Base-by-base conservation (phyloP, 2,797 vertebrate genomes). In the Smutsia gigantea region DNA sequence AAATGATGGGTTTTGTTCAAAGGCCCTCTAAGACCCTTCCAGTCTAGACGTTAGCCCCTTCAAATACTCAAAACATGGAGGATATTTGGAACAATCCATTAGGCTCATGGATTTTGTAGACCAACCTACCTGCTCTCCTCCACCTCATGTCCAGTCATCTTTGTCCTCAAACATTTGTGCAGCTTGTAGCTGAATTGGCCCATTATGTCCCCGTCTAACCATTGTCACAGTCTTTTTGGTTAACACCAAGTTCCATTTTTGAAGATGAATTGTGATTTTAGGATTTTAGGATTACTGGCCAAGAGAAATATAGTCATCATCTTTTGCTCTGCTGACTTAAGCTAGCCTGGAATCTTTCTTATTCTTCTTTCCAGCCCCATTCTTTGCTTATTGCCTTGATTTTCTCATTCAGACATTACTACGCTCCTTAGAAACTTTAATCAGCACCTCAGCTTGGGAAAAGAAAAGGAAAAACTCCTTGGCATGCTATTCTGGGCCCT, bases 351-450 rank as follows among this genome's bases (percentile, higher is more conserved):
- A 87, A 64, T 82, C 25, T 78, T 92, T 74, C 59, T 51, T 13
- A 34, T 61, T 82, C 19, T 63, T 84, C 17, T 92, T 91, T 91
- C 57, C 81, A 49, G 2, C 29, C 8, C n/a, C 12, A 69, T 82
- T 79, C 14, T 71, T 96, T 71, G 13, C 11, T 14, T 53, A 53
- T 18, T 79, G 0, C 15, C 34, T 90, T 51, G 31, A 53, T n/a
- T 72, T 27, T 42, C 49, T 71, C 9, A 49, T 8, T 18, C 12
- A 14, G 49, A 66, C 55, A 74, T 82, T 66, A 13, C 13, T 29
- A 31, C 23, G 81, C 4, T 77, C 63, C 79, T 95, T 18, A 79
- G 83, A 81, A 93, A 34, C n/a, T 74, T 90, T 61, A 81, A 90
- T 53, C 21, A 90, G 1, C 13, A 74, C 91, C 27, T 91, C 51